These are phyloP conservation scores for Caenorhabditis japonica DNA, from an alignment of 2,888 invertebrate species.

Conservation along the genomic window DNA sequence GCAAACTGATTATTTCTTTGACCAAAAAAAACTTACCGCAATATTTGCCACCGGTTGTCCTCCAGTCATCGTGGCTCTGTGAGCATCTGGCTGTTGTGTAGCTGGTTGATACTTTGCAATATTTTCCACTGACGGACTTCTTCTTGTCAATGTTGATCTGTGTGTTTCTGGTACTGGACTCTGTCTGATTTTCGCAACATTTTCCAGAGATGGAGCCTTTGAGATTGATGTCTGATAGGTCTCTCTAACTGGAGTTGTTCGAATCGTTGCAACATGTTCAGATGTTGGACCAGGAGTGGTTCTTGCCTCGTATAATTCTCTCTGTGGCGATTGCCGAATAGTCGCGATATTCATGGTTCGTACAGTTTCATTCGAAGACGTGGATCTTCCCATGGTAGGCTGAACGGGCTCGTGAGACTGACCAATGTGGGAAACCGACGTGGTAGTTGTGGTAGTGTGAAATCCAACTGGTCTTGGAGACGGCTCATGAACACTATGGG, in stretches of 20 bases:
- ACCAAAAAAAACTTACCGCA: conserved; percentile 51
- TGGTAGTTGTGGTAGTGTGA: conserved; percentile 38
- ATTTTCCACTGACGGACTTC: conserved; percentile 44
- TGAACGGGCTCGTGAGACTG: conserved; percentile 55
- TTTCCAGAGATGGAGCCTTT: conserved; percentile 49
- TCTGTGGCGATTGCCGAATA: conserved; percentile 59
- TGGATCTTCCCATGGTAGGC: conserved; percentile 49
- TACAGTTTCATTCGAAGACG: conserved; percentile 49
- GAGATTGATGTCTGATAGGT: conserved; percentile 50
- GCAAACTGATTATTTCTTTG: too few species aligned
- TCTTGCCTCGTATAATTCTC: conserved; percentile 50
- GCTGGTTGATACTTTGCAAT: conserved; percentile 50
- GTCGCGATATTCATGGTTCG: conserved; percentile 60
- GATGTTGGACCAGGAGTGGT: conserved; percentile 53
- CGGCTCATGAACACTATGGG: conserved; percentile 57
- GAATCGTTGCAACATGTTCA: conserved; percentile 59
- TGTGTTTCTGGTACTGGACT: conserved; percentile 57
- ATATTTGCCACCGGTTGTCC: conserved; percentile 56
- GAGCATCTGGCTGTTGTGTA: conserved; percentile 45
- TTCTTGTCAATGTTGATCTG: conserved; percentile 52
- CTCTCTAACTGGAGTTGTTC: conserved; percentile 58
- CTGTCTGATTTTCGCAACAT: conserved; percentile 58
- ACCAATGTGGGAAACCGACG: conserved; percentile 43
- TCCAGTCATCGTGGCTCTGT: conserved; percentile 47
- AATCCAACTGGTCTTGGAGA: conserved; percentile 43